Percentiles rank a stretch among this genome's conserved stretches.
These are phyloP conservation scores for Herminia tarsipennalis DNA, from an alignment of 2,888 invertebrate genomes.

Conservation along the genomic window DNA sequence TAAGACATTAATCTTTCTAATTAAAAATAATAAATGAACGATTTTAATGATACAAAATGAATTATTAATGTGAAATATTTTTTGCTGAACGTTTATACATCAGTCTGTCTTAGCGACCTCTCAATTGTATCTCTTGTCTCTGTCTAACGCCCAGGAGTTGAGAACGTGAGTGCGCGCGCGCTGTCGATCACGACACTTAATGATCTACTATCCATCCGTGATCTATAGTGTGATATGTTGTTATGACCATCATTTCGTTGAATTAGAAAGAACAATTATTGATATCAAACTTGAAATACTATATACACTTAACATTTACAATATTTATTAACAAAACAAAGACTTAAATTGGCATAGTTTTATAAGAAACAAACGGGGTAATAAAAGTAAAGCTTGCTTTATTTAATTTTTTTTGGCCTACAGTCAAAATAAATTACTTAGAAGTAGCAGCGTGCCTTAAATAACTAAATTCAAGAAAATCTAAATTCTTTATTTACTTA, in stretches of 20 bases:
- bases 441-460: too few species aligned
- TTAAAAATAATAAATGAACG: slow-evolving; percentile 8
- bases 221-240: slow-evolving; percentile 35
- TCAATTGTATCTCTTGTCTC: slow-evolving; percentile 5
- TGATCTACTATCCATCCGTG: slow-evolving; percentile 45
- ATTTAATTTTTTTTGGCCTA: too few species aligned
- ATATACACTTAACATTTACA: too few species aligned
- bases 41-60: slow-evolving; percentile 8
- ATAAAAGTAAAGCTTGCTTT: too few species aligned
- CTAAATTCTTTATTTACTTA: too few species aligned
- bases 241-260: slow-evolving; percentile 12
- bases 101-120: slow-evolving; percentile 5
- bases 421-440: too few species aligned
- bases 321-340: too few species aligned
- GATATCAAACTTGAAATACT: too few species aligned
- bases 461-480: too few species aligned
- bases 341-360: too few species aligned
- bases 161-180: slow-evolving; percentile 29
- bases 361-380: too few species aligned
- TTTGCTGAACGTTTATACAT: slow-evolving; percentile 4
- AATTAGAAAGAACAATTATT: neutral
- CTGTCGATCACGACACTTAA: slow-evolving; percentile 45
- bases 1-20: neutral
- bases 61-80: slow-evolving; percentile 6
- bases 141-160: neutral